Evolutionary conservation across 1,140 invertebrate genomes (phyloP).

Genomic region (Polypedilum pembai): DNA sequence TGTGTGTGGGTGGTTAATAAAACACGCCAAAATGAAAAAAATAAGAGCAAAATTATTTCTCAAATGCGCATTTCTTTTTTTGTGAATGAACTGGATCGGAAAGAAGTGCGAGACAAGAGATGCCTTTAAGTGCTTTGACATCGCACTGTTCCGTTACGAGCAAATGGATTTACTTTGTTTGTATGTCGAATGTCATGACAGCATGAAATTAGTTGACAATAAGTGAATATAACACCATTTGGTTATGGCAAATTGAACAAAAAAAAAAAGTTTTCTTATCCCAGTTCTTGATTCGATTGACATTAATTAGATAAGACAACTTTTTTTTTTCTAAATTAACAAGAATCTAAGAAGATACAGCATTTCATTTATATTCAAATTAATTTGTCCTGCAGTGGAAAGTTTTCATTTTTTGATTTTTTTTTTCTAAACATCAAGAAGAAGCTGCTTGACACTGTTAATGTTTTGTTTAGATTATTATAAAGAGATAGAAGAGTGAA

Average conservation of each 20-base stretch:
- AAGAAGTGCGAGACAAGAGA: not conserved
- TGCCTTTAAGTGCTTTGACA: not conserved
- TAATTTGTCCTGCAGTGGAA: too few relatives aligned
- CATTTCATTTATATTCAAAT: too few relatives aligned
- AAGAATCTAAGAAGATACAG: too few relatives aligned
- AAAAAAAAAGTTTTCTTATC: not conserved
- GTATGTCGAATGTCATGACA: not conserved
- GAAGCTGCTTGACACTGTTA: too few relatives aligned
- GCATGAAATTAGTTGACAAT: not conserved
- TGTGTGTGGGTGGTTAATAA: conserved; percentile 7
- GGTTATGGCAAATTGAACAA: not conserved
- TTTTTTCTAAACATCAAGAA: too few relatives aligned
- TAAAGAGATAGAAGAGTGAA: too few relatives aligned
- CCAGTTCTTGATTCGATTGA: not conserved
- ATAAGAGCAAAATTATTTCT: too few relatives aligned
- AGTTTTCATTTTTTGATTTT: too few relatives aligned
- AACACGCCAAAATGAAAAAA: not conserved
- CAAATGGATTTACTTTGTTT: conserved; percentile 10
- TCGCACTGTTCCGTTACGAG: not conserved
- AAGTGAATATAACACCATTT: not conserved
- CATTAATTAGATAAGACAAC: not conserved
- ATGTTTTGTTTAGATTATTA: too few relatives aligned
- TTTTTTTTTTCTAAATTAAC: not conserved
- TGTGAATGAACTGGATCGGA: not conserved
- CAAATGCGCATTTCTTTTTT: not conserved